Evolutionary conservation across 2,888 invertebrate genomes (phyloP).

Genomic region (Arrhopalites spinosus): DNA sequence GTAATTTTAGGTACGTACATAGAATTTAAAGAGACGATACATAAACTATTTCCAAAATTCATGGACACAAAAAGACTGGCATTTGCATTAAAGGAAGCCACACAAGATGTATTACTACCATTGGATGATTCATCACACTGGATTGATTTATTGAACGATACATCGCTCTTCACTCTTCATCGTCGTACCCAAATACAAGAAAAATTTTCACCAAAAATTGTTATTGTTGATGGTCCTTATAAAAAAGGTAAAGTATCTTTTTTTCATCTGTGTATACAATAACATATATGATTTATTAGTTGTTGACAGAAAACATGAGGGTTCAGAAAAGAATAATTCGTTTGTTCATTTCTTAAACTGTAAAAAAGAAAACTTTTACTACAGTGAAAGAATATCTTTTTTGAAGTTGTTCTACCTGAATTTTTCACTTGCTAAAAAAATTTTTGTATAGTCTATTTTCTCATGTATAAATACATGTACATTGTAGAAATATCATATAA

Average conservation of each 20-base stretch:
- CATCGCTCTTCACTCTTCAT: constrained; percentile 19
- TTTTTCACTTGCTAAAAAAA: too few species aligned
- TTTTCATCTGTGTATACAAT: not conserved
- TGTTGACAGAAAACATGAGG: too few species aligned
- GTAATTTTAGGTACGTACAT: constrained; percentile 61
- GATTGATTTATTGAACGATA: not conserved
- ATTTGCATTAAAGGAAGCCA: constrained; percentile 15
- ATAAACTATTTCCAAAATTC: constrained; percentile 68
- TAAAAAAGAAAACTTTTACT: too few species aligned
- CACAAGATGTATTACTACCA: not conserved
- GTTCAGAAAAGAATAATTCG: too few species aligned
- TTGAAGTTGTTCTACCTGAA: too few species aligned
- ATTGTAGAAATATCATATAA: too few species aligned
- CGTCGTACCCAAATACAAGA: constrained; percentile 18
- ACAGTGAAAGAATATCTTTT: too few species aligned
- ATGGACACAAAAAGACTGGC: constrained; percentile 77
- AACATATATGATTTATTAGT: too few species aligned
- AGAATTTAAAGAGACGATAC: constrained; percentile 69
- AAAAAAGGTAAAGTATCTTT: constrained; percentile 18
- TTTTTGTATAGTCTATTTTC: too few species aligned
- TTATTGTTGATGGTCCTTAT: constrained; percentile 9
- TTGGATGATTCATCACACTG: not conserved
- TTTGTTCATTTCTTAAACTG: too few species aligned
- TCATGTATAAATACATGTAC: too few species aligned
- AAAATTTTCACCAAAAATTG: constrained; percentile 18